phyloP scores from a whole-genome alignment of 2,797 vertebrate species.

The Myotis daubentonii region DNA sequence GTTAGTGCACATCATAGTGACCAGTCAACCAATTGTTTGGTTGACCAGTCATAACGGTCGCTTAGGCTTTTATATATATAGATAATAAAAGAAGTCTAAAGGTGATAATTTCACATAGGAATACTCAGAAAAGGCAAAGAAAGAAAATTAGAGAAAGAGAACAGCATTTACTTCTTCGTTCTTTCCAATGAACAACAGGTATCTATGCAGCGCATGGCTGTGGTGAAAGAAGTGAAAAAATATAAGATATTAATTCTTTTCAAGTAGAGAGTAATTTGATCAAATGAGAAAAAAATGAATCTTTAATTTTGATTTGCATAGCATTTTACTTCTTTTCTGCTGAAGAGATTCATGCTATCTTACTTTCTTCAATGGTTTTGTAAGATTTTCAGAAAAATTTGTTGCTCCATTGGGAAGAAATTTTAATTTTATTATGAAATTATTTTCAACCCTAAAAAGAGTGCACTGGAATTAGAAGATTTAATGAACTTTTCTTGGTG shows the following conservation, averaged over 20 bases:
- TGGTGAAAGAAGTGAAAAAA: neutral
- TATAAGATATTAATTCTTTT: neutral
- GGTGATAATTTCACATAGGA: neutral
- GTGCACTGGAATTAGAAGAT: neutral
- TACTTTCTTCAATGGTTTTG: neutral
- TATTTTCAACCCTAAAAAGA: neutral
- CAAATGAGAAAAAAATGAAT: neutral
- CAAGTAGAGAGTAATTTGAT: neutral
- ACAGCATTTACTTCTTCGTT: constrained; percentile 23
- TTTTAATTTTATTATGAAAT: neutral
- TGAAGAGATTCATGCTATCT: neutral
- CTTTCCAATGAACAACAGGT: neutral
- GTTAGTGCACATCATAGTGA: no score
- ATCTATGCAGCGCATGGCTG: neutral
- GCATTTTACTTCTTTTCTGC: neutral
- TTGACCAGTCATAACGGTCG: no score
- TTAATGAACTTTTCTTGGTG: neutral
- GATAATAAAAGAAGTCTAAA: neutral
- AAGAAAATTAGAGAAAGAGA: neutral
- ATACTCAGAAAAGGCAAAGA: neutral
- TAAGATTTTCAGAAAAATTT: neutral
- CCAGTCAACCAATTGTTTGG: no score
- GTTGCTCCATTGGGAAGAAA: neutral
- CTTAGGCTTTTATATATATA: no score
- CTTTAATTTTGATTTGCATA: neutral